Percentiles rank a stretch among this genome's conserved stretches.
phyloP scores from a whole-genome alignment of 2,797 vertebrate genomes.

The Streptopelia turtur region DNA sequence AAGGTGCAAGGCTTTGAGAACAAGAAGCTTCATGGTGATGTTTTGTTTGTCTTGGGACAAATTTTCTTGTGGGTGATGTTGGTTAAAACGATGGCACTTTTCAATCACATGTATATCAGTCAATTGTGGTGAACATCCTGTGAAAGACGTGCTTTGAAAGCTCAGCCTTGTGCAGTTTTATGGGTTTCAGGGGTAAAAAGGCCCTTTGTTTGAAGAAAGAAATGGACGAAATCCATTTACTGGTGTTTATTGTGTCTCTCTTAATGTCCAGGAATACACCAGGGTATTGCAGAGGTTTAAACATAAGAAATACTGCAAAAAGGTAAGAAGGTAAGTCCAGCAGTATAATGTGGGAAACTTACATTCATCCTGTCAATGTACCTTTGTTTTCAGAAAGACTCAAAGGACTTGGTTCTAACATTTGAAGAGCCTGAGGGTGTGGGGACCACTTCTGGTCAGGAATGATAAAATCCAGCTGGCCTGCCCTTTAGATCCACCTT shows the following conservation, averaged over 20 bases:
- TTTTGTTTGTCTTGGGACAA: background rate
- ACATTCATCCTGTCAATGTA: background rate
- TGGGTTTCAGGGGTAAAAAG: background rate
- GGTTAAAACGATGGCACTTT: background rate
- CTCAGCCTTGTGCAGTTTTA: background rate
- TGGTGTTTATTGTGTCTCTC: fast-evolving
- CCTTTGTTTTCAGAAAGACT: background rate
- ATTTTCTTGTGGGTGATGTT: background rate
- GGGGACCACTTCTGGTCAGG: background rate
- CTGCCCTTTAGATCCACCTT: background rate
- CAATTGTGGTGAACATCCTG: background rate
- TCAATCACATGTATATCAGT: background rate
- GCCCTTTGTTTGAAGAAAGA: background rate
- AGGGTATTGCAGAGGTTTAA: background rate
- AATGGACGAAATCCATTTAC: background rate
- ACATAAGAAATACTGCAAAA: background rate
- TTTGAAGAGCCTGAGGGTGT: background rate
- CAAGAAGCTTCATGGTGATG: background rate
- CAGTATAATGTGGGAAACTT: background rate
- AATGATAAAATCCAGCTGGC: background rate
- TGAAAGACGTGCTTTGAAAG: background rate
- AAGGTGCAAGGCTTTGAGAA: background rate
- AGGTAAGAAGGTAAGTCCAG: background rate
- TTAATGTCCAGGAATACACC: background rate
- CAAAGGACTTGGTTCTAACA: background rate